A percentile compares a stretch with the other conserved stretches of the same genome.
phyloP scores from a whole-genome alignment of 2,888 invertebrate genomes.

The Phrixothrix hirtus region DNA sequence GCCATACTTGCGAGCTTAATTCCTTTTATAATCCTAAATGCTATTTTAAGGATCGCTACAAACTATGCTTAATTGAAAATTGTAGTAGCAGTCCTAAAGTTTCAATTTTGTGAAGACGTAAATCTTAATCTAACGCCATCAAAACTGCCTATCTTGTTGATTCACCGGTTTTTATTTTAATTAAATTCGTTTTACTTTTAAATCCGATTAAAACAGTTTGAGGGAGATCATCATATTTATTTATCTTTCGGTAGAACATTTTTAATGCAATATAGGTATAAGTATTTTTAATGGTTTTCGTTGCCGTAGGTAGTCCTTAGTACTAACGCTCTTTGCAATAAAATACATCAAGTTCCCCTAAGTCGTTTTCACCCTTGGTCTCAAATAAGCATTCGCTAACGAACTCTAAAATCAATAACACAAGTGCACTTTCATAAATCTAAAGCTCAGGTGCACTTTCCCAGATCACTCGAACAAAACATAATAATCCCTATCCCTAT shows the following conservation, averaged over 20 bases:
- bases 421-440: slow-evolving; percentile 29
- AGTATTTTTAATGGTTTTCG: slow-evolving; percentile 7
- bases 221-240: slow-evolving; percentile 18
- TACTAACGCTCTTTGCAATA: slow-evolving; percentile 17
- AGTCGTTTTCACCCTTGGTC: slow-evolving; percentile 15
- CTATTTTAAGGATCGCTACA: slow-evolving; percentile 24
- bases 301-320: slow-evolving; percentile 5
- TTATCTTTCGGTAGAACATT: neutral
- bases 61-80: slow-evolving; percentile 29
- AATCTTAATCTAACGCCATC: slow-evolving; percentile 29
- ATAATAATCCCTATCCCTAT: slow-evolving; percentile 25
- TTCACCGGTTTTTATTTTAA: slow-evolving; percentile 29
- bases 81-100: slow-evolving; percentile 28
- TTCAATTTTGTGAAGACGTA: slow-evolving; percentile 29
- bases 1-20: slow-evolving; percentile 25
- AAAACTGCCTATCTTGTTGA: slow-evolving; percentile 25
- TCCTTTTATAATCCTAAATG: slow-evolving; percentile 27
- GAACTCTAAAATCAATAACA: slow-evolving; percentile 26
- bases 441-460: slow-evolving; percentile 30
- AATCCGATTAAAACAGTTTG: slow-evolving; percentile 20
- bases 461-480: slow-evolving; percentile 30
- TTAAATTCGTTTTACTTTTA: slow-evolving; percentile 24
- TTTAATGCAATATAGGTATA: slow-evolving; percentile 2
- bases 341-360: slow-evolving; percentile 21
- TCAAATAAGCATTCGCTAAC: slow-evolving; percentile 26